phyloP scores from a whole-genome alignment of 2,113 vertebrate species.

The Lonchura striata region DNA sequence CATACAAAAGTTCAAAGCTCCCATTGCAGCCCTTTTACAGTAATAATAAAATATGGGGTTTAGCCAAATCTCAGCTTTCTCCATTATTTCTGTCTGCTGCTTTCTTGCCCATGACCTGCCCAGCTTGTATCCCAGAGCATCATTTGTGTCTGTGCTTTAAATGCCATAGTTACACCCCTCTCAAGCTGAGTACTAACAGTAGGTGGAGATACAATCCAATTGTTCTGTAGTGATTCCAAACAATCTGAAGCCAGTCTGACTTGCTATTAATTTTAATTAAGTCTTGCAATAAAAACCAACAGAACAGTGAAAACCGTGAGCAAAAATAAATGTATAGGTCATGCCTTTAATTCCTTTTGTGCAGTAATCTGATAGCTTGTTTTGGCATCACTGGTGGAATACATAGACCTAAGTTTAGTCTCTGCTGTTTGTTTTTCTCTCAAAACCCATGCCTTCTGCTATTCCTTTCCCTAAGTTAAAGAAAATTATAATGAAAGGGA shows the following conservation, averaged over 20 bases:
- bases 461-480: not conserved
- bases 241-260: not conserved
- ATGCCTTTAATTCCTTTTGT: not conserved
- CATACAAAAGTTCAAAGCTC: constrained; percentile 1
- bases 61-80: not conserved
- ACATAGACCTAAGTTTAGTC: not conserved
- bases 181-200: constrained; percentile 49
- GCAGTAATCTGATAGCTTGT: constrained; percentile 25
- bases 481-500: not conserved
- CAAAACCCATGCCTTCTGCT: not conserved
- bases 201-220: constrained; percentile 63
- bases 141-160: not conserved
- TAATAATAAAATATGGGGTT: not conserved
- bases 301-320: not conserved
- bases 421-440: constrained; percentile 15
- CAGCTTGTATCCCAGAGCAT: not conserved
- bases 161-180: not conserved
- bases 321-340: constrained; percentile 30
- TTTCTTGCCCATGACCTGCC: not conserved
- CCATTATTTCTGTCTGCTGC: not conserved
- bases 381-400: constrained; percentile 7
- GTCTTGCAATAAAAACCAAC: constrained; percentile 37
- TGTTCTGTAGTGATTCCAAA: constrained; percentile 38
- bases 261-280: constrained; percentile 65
- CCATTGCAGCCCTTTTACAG: not conserved